Conservation (phyloP, 2,113 vertebrate genomes). For the Misgurnus mizolepis region DNA sequence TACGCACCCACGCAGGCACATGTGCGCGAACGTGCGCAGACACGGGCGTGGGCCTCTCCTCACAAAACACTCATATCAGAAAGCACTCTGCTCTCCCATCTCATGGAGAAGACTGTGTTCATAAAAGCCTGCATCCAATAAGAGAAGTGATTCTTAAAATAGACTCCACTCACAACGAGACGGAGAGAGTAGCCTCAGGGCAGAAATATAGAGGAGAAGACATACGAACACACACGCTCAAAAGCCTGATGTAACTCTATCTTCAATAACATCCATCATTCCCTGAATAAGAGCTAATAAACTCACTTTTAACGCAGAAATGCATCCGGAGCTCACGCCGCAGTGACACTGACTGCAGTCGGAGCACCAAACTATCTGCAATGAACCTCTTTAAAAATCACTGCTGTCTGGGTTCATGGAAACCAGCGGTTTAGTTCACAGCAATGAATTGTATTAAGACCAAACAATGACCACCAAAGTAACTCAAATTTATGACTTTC, state of each 20-base stretch:
- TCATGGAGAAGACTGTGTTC: conserved; percentile 19
- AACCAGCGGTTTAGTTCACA: not conserved
- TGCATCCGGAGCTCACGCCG: not conserved
- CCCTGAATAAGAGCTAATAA: conserved; percentile 29
- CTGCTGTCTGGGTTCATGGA: not conserved
- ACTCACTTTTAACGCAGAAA: conserved; percentile 22
- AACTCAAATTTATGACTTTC: too few species aligned
- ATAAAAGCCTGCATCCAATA: conserved; percentile 38
- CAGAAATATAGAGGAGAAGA: conserved; percentile 33
- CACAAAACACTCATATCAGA: conserved; percentile 19
- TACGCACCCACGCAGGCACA: conserved; percentile 32
- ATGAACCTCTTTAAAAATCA: not conserved
- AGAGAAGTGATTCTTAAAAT: conserved; percentile 38
- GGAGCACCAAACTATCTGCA: conserved; percentile 9
- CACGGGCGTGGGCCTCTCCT: conserved; percentile 12
- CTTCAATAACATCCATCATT: conserved; percentile 29
- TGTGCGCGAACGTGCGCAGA: conserved; percentile 10
- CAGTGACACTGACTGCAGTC: conserved; percentile 7
- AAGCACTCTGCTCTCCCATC: conserved; percentile 24
- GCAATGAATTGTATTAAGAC: not conserved
- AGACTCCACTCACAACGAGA: conserved; percentile 38
- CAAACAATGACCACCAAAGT: not conserved
- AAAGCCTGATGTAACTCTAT: conserved; percentile 38
- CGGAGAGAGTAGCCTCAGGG: conserved; percentile 33
- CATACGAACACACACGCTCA: conserved; percentile 20